Percentiles rank a stretch among this genome's conserved stretches.
These are phyloP conservation scores for Cephonodes hylas DNA, from an alignment of 2,888 invertebrate species.

Conservation along the genomic window DNA sequence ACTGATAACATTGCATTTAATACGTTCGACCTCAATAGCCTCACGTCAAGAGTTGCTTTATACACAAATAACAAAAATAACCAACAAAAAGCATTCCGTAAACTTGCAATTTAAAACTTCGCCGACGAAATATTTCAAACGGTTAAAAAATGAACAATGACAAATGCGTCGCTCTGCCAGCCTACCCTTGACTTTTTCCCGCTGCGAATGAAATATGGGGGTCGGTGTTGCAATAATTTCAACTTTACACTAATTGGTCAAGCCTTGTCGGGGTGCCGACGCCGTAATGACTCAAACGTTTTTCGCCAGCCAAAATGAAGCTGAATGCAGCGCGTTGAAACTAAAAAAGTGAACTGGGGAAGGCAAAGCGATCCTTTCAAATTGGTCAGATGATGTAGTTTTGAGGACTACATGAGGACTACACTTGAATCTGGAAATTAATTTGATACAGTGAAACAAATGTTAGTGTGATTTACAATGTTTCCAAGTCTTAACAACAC, in stretches of 20 bases:
- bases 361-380: not conserved
- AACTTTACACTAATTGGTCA: slow-evolving; percentile 49
- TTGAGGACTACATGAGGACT: no score
- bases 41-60: not conserved
- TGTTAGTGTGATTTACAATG: no score
- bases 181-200: not conserved
- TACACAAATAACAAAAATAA: not conserved
- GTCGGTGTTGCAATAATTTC: slow-evolving; percentile 45
- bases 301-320: not conserved
- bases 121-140: slow-evolving; percentile 7
- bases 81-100: not conserved
- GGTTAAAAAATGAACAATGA: slow-evolving; percentile 24
- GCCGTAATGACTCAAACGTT: slow-evolving; percentile 1
- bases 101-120: slow-evolving; percentile 3
- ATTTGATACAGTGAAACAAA: no score
- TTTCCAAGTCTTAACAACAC: no score
- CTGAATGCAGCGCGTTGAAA: not conserved
- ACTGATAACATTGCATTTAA: no score
- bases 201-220: slow-evolving; percentile 35
- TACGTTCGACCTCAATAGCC: no score
- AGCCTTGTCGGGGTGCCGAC: slow-evolving; percentile 2
- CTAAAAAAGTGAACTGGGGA: not conserved
- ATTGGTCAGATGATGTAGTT: no score
- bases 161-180: not conserved
- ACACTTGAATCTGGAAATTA: no score